Conservation (phyloP, 2,113 vertebrate genomes). For the Dromas ardeola region DNA sequence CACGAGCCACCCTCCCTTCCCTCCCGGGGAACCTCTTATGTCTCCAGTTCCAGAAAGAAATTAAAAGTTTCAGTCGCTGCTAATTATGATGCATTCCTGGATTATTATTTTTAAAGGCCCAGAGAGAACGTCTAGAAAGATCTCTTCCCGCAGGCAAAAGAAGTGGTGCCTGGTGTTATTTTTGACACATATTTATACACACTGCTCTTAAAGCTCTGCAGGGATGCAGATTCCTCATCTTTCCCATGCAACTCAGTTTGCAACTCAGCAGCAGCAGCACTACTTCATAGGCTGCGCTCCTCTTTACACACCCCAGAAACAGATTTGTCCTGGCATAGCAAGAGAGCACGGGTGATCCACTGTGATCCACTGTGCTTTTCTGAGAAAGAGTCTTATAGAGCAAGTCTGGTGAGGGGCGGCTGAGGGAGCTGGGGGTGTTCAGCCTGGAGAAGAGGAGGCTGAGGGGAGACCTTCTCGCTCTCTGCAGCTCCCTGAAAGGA, state of each 20-base stretch:
- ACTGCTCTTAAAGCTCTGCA: not conserved
- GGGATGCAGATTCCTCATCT: not conserved
- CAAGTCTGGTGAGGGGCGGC: too few relatives aligned
- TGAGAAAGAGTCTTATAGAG: not conserved
- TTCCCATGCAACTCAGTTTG: not conserved
- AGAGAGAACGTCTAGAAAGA: not conserved
- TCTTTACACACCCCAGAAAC: not conserved
- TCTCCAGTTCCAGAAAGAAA: not conserved
- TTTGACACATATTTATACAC: not conserved
- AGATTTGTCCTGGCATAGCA: not conserved
- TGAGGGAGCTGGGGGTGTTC: too few relatives aligned
- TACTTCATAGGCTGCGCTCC: not conserved
- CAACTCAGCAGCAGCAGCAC: not conserved
- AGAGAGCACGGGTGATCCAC: not conserved
- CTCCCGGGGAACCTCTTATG: fast-evolving
- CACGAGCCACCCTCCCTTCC: not conserved
- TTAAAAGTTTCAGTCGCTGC: not conserved
- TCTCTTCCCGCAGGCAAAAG: not conserved
- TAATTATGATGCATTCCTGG: not conserved
- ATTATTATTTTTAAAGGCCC: not conserved
- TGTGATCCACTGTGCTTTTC: not conserved
- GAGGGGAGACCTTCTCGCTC: too few relatives aligned
- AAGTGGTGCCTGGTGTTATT: not conserved
- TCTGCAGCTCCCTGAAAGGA: too few relatives aligned
- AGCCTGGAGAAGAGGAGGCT: too few relatives aligned